phyloP scores from a whole-genome alignment of 2,113 vertebrate species.

The Agelaius phoeniceus region DNA sequence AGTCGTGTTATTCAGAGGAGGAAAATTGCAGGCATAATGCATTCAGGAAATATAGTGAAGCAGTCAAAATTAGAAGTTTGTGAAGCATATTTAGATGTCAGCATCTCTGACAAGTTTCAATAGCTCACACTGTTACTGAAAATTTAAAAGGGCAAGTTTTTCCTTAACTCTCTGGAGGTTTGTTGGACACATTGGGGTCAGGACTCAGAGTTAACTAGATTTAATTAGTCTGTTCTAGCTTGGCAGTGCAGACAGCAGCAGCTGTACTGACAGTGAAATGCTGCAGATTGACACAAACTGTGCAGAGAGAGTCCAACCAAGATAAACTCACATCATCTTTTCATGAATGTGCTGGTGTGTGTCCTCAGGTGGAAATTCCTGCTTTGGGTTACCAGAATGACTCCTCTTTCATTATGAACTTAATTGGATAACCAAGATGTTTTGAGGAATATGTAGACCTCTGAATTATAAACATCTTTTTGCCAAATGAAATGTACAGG shows the following conservation, averaged over 20 bases:
- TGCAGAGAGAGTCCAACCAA: neutral
- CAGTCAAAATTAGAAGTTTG: neutral
- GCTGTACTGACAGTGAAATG: neutral
- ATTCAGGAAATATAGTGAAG: neutral
- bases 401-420: neutral
- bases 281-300: neutral
- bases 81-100: neutral
- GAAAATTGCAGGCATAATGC: neutral
- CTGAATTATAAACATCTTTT: neutral
- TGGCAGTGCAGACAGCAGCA: neutral
- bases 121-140: neutral
- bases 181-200: constrained; percentile 20
- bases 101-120: neutral
- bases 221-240: neutral
- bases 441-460: neutral
- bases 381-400: neutral
- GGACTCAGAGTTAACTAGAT: neutral
- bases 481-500: neutral
- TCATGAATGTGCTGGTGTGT: neutral
- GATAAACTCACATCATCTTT: neutral
- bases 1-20: neutral
- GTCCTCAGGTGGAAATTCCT: neutral
- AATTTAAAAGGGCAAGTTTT: neutral
- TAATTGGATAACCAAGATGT: neutral
- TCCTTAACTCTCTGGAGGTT: neutral